Base-by-base conservation (phyloP, 35 echinoderm and acorn worm genomes). In the Hemicentrotus pulcherrimus region DNA sequence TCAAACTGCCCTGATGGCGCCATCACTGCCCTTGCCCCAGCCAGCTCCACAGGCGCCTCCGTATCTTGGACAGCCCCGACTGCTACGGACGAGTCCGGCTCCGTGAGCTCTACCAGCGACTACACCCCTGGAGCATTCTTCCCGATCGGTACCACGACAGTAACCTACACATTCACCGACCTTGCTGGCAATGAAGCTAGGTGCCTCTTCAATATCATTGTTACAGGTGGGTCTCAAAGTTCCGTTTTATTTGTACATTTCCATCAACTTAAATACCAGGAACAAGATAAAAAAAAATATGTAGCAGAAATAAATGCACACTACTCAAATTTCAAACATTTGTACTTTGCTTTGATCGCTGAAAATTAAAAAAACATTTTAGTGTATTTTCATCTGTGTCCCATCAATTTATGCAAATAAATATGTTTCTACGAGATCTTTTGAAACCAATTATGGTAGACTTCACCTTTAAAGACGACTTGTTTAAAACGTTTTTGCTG, bases 141-240 rank as follows among this genome's bases (percentile, higher is more conserved):
- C 30, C n/a, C 50, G 19, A 12, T 24, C 45, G 96, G 96, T 35
- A 46, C 18, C 19, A 97, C 96, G 14, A 94, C 61, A 14, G 94
- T 97, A 8, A 95, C 89, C 30, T 94, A 95, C 31, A 89, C 65
- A 46, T 94, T 95, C 86, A 97, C 96, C 6, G 96, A 97, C 46
- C 16, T 47, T 2, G 46, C 96, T 85, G 95, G 94, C 9, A 94
- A 95, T 30, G 22, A 71, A 47, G 92, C 94, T 8, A 6, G 19
- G 10, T 97, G 97, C 94, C 31, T 32, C 46, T 97, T 97, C 65
- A 86, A 78, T 31, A 89, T 97, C 6, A 92, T 32, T 48, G 91
- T 96, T 46, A 94, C 86, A 11, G 50, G 93, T 96, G 71, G 22
- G 93, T 58, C 46, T 93, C 31, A 78, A 41, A 41, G 1, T 41